Base-by-base conservation (phyloP, 2,797 vertebrate genomes). In the Parauchenoglanis punctatus region DNA sequence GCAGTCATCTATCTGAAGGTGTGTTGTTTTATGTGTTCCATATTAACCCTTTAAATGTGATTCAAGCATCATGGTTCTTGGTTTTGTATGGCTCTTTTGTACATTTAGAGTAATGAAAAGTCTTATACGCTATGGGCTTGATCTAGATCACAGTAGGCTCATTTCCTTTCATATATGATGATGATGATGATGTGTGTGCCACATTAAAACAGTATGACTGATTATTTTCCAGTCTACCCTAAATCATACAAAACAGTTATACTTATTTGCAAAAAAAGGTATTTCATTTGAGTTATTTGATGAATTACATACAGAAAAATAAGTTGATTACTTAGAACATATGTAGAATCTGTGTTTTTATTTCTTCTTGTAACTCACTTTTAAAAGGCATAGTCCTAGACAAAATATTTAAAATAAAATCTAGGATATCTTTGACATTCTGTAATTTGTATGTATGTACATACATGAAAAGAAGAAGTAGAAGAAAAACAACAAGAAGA, bases 1-100 rank as follows among this genome's bases (percentile, higher is more conserved):
- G 97, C 97, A 89, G 95, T 97, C 89, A 97, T 97, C 94, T 97
- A 97, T 93, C 94, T 97, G 90, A 97, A 97, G 97, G 97, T 97
- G 94, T 46, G 31, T 61, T 13, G n/a, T 40, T 52, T 75, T 65
- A 68, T 11, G 12, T 35, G 7, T 20, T 11, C 7, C 4, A 12
- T 44, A 76, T 31, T 31, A n/a, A n/a, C 40, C 15, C 8, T 40
- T 54, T 35, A 81, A 65, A 44, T 25, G 31, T 18, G 15, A 77
- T 54, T 77, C 20, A n/a, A 25, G 23, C 23, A 15, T 28, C n/a
- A 56, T 35, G 52, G n/a, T 18, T 54, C 7, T 10, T 54, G 49
- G 52, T 18, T 78, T 58, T 35, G 15, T 35, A 6, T 40, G 35
- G 35, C 35, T 35, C 35, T 35, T 35, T 35, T 6, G 8, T 40